Evolutionary conservation across 1,140 invertebrate species (phyloP).

Genomic region (Hypsibius dujardini): DNA sequence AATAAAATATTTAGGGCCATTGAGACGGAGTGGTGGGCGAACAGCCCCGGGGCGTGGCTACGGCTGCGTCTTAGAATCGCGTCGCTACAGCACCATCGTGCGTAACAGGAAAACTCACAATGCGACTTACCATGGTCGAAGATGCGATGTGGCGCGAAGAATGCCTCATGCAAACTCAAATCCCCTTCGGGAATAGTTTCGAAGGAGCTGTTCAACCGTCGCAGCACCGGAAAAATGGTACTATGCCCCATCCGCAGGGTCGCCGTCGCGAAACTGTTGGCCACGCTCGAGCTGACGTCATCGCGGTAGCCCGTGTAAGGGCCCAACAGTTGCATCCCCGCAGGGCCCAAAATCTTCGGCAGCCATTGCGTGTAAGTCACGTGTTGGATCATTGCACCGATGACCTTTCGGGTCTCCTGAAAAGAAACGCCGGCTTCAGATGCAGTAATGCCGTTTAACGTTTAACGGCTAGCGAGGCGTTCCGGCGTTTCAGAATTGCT

Average conservation of each 20-base stretch:
- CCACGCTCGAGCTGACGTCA: constrained; percentile 59
- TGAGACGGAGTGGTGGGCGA: too few relatives aligned
- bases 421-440: constrained; percentile 65
- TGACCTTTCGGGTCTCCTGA: constrained; percentile 76
- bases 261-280: constrained; percentile 91
- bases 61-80: too few relatives aligned
- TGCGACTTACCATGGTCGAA: constrained; percentile 54
- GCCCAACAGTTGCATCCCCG: constrained; percentile 49
- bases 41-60: too few relatives aligned
- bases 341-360: constrained; percentile 56
- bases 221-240: constrained; percentile 78
- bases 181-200: constrained; percentile 58
- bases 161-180: constrained; percentile 71
- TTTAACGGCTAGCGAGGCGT: too few relatives aligned
- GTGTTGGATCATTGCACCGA: constrained; percentile 84
- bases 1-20: too few relatives aligned
- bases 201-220: constrained; percentile 62
- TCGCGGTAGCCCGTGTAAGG: constrained; percentile 60
- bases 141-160: constrained; percentile 84
- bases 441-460: too few relatives aligned
- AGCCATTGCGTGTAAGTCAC: constrained; percentile 89
- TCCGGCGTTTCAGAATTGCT: too few relatives aligned
- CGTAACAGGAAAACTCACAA: too few relatives aligned
- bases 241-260: constrained; percentile 89
- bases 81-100: too few relatives aligned